phyloP scores from a whole-genome alignment of 2,888 invertebrate genomes.

The Chymomyza fuscimana region DNA sequence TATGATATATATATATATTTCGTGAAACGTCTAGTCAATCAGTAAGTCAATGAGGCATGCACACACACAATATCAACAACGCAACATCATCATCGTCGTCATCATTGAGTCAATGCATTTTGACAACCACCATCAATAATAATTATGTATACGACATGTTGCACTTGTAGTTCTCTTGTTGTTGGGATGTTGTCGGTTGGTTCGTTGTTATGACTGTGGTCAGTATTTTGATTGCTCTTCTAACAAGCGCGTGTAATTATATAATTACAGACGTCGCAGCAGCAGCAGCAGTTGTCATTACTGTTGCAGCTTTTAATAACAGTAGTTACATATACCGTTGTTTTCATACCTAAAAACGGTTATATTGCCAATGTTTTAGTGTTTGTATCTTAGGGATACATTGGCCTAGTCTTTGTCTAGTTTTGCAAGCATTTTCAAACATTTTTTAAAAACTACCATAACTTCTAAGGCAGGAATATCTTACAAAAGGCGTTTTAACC shows the following conservation, averaged over 20 bases:
- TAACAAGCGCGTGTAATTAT: neutral
- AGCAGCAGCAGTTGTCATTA: neutral
- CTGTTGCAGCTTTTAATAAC: neutral
- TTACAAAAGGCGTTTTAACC: no score
- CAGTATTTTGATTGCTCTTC: slow-evolving; percentile 19
- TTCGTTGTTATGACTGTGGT: slow-evolving; percentile 18
- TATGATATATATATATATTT: neutral
- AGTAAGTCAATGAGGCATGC: slow-evolving; percentile 26
- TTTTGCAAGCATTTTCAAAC: no score
- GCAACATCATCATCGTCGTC: no score
- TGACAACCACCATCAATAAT: slow-evolving; percentile 12
- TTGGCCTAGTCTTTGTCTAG: no score
- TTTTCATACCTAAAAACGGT: neutral
- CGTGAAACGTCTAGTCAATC: slow-evolving; percentile 13
- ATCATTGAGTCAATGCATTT: neutral
- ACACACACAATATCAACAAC: slow-evolving; percentile 21
- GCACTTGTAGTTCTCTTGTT: slow-evolving; percentile 12
- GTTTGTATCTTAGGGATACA: neutral
- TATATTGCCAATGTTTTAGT: neutral
- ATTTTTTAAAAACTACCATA: no score
- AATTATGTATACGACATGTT: slow-evolving; percentile 44
- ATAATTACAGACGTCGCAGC: neutral
- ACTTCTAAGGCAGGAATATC: no score
- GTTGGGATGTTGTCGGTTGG: neutral
- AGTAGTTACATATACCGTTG: neutral